Evolutionary conservation across 2,888 invertebrate species (phyloP).

Genomic region (Melikaiella ostensackeni): DNA sequence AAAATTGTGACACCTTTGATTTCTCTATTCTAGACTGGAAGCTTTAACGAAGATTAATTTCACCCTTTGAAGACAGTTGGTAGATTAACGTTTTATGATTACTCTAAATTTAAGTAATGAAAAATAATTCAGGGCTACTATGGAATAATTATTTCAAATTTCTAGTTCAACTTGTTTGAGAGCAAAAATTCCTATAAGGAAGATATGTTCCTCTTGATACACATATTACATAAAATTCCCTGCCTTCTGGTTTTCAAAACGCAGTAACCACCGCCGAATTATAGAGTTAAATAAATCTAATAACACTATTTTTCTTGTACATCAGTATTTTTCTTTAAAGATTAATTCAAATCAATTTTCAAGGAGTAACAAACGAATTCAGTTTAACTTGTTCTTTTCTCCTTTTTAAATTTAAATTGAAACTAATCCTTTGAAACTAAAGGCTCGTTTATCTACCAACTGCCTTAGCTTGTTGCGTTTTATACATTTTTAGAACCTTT

Average conservation of each 20-base stretch:
- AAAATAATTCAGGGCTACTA: neutral
- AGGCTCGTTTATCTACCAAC: slow-evolving; percentile 69
- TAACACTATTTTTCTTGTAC: neutral
- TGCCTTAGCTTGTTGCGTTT: slow-evolving; percentile 81
- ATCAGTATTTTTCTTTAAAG: neutral
- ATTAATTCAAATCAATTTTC: too few relatives aligned
- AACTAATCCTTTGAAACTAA: slow-evolving; percentile 44
- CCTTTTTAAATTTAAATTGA: neutral
- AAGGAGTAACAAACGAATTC: neutral
- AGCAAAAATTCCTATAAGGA: neutral
- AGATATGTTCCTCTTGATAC: too few relatives aligned
- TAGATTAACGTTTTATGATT: neutral
- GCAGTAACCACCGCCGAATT: too few relatives aligned
- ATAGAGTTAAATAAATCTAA: neutral
- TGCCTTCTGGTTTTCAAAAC: too few relatives aligned
- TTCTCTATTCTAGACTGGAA: slow-evolving; percentile 26
- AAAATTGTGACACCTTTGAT: neutral
- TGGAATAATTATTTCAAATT: neutral
- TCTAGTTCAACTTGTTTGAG: too few relatives aligned
- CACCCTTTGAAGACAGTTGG: neutral
- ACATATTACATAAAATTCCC: too few relatives aligned
- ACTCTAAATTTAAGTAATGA: neutral
- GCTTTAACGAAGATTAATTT: slow-evolving; percentile 1
- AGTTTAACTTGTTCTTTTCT: neutral
- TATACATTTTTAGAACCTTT: slow-evolving; percentile 89